These are phyloP conservation scores for Ethmia dodecea DNA, from an alignment of 2,888 invertebrate species.

Conservation along the genomic window DNA sequence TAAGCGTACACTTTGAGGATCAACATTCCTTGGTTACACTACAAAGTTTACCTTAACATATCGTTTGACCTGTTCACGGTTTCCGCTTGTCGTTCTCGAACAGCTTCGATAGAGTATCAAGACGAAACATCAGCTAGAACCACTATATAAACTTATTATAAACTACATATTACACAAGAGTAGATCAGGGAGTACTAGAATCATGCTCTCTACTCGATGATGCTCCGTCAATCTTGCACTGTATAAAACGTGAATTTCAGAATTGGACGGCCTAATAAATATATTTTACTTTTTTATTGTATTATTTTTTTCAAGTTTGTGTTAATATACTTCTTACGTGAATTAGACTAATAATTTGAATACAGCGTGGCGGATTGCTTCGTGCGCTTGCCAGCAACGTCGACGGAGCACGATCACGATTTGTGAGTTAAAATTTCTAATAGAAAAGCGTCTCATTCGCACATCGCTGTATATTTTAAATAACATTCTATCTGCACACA, in stretches of 20 bases:
- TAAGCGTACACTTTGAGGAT: slow-evolving; percentile 49
- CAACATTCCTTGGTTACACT: slow-evolving; percentile 36
- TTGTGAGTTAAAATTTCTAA: slow-evolving; percentile 46
- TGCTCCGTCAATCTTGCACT: slow-evolving; percentile 32
- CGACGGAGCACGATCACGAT: slow-evolving; percentile 47
- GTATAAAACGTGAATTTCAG: slow-evolving; percentile 27
- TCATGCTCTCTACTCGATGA: slow-evolving; percentile 44
- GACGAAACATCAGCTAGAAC: slow-evolving; percentile 57
- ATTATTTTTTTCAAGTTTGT: too few relatives aligned
- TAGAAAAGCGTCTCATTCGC: slow-evolving; percentile 65
- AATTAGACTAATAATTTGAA: too few relatives aligned
- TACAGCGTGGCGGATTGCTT: too few relatives aligned
- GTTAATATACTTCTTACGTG: too few relatives aligned
- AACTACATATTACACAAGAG: slow-evolving; percentile 65
- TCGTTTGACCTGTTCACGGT: slow-evolving; percentile 35
- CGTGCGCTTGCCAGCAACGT: too few relatives aligned
- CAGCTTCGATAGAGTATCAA: slow-evolving; percentile 38
- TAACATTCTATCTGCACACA: slow-evolving; percentile 42
- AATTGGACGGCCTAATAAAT: slow-evolving; percentile 56
- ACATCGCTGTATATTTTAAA: slow-evolving; percentile 44
- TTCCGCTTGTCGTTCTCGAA: slow-evolving; percentile 37
- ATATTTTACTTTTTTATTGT: slow-evolving; percentile 17
- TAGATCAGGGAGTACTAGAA: slow-evolving; percentile 55
- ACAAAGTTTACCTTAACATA: slow-evolving; percentile 45
- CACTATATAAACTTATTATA: slow-evolving; percentile 56